A percentile compares a stretch with the other conserved stretches of the same genome.
These are phyloP conservation scores for Leptosomus discolor DNA, from an alignment of 2,113 vertebrate genomes.

Conservation along the genomic window DNA sequence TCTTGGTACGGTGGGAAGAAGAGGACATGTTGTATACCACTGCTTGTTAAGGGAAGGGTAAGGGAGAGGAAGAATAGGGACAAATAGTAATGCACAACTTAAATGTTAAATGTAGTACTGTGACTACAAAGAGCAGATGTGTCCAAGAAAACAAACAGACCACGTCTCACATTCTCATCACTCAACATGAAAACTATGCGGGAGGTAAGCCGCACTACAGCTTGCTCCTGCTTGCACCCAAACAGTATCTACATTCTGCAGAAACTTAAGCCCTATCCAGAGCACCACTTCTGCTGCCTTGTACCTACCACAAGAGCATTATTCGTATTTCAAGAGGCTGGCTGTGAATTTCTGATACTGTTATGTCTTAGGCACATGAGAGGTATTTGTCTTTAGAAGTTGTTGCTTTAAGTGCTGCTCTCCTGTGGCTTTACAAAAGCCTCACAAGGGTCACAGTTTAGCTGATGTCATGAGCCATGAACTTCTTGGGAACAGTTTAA, in stretches of 20 bases:
- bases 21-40: neutral
- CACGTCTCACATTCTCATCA: neutral
- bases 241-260: neutral
- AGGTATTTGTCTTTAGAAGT: neutral
- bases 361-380: neutral
- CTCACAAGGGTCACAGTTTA: neutral
- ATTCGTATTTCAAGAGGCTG: neutral
- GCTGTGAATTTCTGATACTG: constrained; percentile 4
- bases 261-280: neutral
- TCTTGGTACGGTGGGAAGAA: neutral
- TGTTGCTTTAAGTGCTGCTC: neutral
- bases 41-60: neutral
- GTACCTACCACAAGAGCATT: neutral
- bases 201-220: neutral
- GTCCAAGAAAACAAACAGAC: neutral
- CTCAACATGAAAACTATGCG: neutral
- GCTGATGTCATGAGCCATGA: neutral
- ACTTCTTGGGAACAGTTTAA: neutral
- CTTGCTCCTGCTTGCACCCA: neutral
- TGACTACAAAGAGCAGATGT: neutral
- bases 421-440: neutral
- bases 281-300: constrained; percentile 21
- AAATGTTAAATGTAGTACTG: neutral
- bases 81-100: neutral
- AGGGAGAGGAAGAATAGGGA: neutral